A percentile compares a stretch with the other conserved stretches of the same genome.
Conservation (phyloP, 1,140 invertebrate species). For the Lasaia peninsularis region DNA sequence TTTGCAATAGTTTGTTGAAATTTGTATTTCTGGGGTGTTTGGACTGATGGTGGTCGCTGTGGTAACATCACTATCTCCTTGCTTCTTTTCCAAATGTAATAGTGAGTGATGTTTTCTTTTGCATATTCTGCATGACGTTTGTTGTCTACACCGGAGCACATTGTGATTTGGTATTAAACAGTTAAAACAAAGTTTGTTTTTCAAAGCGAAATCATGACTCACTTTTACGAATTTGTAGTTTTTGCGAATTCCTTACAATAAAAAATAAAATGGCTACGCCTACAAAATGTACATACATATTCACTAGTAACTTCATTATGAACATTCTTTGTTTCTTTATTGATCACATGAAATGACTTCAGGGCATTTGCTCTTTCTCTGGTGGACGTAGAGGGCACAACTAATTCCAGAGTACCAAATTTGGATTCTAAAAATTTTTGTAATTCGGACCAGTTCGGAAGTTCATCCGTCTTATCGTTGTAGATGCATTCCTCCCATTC, state of each 20-base stretch:
- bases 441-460: conserved; percentile 33
- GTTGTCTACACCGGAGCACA: conserved; percentile 26
- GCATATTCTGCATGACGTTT: conserved; percentile 29
- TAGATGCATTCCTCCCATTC: conserved; percentile 37
- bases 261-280: not conserved
- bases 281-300: not conserved
- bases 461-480: conserved; percentile 21
- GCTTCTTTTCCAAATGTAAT: conserved; percentile 22
- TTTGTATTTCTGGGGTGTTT: conserved; percentile 9
- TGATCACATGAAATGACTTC: not conserved
- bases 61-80: conserved; percentile 10
- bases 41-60: conserved; percentile 6
- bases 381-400: not conserved
- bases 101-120: conserved; percentile 29
- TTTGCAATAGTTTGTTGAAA: conserved; percentile 21
- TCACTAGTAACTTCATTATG: not conserved
- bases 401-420: conserved; percentile 37
- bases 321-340: not conserved
- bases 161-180: conserved; percentile 30
- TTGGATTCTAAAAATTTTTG: conserved; percentile 32
- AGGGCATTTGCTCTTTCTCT: not conserved
- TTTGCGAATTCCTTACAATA: conserved; percentile 22
- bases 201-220: conserved; percentile 23
- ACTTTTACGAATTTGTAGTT: conserved; percentile 18
- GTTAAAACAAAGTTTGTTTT: conserved; percentile 28